Percentiles rank a stretch among this genome's conserved stretches.
These are phyloP conservation scores for Oreortyx pictus DNA, from an alignment of 2,797 vertebrate genomes.

Conservation along the genomic window DNA sequence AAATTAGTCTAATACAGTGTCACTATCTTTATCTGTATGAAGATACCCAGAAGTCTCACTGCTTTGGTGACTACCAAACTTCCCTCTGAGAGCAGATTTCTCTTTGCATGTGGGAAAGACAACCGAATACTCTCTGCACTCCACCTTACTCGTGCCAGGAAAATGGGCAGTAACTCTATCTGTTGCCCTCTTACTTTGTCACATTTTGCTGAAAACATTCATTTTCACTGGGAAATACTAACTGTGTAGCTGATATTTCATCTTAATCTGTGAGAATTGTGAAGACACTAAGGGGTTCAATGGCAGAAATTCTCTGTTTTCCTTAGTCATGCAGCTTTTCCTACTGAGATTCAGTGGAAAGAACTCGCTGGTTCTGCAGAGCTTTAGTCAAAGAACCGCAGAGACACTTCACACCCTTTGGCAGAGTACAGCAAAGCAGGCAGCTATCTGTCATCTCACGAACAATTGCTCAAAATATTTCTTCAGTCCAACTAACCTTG, in stretches of 20 bases:
- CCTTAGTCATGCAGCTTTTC: not conserved
- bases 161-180: not conserved
- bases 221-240: slow-evolving; percentile 11
- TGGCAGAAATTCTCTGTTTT: not conserved
- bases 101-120: not conserved
- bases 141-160: not conserved
- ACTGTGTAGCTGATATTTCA: not conserved
- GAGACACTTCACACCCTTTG: not conserved
- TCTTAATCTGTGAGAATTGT: not conserved
- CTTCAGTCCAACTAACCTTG: not conserved
- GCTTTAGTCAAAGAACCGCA: not conserved
- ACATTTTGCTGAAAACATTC: not conserved
- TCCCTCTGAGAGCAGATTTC: not conserved
- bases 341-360: not conserved
- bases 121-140: not conserved
- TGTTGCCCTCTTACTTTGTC: not conserved
- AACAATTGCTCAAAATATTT: not conserved
- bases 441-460: not conserved
- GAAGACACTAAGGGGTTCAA: not conserved
- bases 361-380: not conserved
- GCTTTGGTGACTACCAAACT: slow-evolving; percentile 2
- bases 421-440: not conserved
- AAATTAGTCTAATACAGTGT: slow-evolving; percentile 8
- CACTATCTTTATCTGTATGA: not conserved
- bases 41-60: not conserved